Evolutionary conservation across 2,113 vertebrate species (phyloP), one percentile per base, ranked within the genome.

Genomic region (Erythrocercus mccallii): DNA sequence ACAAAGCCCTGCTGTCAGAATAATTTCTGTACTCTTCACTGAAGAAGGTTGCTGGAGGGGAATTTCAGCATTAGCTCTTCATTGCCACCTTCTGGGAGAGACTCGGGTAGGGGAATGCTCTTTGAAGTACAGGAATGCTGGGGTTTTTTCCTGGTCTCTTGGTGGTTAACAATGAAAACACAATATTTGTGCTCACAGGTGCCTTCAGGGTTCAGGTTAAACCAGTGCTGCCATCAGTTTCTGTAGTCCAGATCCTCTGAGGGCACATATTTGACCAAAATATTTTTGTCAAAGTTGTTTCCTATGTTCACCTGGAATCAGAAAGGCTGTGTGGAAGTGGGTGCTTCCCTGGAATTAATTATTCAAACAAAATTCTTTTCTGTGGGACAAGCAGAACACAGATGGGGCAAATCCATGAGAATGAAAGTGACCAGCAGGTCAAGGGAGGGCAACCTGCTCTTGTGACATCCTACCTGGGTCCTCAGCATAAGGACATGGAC

Each of bases 21-120:
- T 57, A 53, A 73, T 81, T 90, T 31, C 9, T 0, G 0, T 35
- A 1, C 37, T 31, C 47, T 79, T 35, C n/a, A 14, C 31, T 61
- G 64, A 57, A 47, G 58, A 23, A 16, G 2, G 33, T 22, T 38
- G 27, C n/a, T 48, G 40, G 60, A 81, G 45, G 57, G 48, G 19
- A 19, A 45, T 61, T 81, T 57, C 61, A 54, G 7, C 8, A 5
- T 33, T 27, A 81, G 73, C 42, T 81, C 74, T 65, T 74, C 24
- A 22, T 62, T 90, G 86, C 91, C 88, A 73, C 65, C 91, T 81
- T 57, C 65, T 92, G 79, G 79, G 30, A 73, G 22, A 48, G 24
- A 53, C 19, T 7, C 1, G 5, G 22, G 22, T 8, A 19, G 40
- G 7, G 6, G 58, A 60, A 11, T 30, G 31, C 2, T 47, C 13